Evolutionary conservation across 2,888 invertebrate genomes (phyloP).

Genomic region (Tenthredo livida): DNA sequence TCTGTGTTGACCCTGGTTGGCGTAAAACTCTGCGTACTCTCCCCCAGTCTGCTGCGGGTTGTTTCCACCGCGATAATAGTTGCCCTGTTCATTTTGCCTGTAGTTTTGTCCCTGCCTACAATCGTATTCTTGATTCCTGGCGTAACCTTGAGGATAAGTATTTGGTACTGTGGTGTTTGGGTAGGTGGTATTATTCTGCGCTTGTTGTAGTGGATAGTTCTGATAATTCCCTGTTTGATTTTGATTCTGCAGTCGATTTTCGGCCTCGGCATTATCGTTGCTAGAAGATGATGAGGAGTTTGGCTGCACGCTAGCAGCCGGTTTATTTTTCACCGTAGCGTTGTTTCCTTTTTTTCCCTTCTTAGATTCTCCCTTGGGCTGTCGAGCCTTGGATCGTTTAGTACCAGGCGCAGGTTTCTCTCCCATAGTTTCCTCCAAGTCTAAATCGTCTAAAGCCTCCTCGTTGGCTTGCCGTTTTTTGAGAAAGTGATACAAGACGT

Average conservation of each 20-base stretch:
- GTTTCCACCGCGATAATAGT: constrained; percentile 68
- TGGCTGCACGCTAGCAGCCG: constrained; percentile 81
- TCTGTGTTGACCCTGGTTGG: constrained; percentile 70
- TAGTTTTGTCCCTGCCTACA: constrained; percentile 64
- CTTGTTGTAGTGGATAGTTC: constrained; percentile 66
- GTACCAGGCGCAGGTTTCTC: constrained; percentile 74
- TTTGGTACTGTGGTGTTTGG: constrained; percentile 62
- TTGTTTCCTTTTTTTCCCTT: constrained; percentile 71
- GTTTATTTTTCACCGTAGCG: constrained; percentile 78
- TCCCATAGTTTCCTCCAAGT: constrained; percentile 88
- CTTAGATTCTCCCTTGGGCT: constrained; percentile 76
- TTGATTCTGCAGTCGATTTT: constrained; percentile 54
- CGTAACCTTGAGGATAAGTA: constrained; percentile 67
- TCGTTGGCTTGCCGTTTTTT: constrained; percentile 90
- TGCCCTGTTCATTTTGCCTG: constrained; percentile 69
- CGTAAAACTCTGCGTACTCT: constrained; percentile 70
- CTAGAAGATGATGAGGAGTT: constrained; percentile 71
- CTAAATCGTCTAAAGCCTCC: constrained; percentile 84
- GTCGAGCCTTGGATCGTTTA: constrained; percentile 75
- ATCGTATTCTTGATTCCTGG: constrained; percentile 44
- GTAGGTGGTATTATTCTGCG: constrained; percentile 65
- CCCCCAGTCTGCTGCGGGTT: constrained; percentile 64
- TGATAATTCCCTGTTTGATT: constrained; percentile 65
- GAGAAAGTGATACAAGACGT: constrained; percentile 93
- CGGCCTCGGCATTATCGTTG: constrained; percentile 58